Conservation (phyloP, 2,113 vertebrate species). For the Megaceryle maxima region DNA sequence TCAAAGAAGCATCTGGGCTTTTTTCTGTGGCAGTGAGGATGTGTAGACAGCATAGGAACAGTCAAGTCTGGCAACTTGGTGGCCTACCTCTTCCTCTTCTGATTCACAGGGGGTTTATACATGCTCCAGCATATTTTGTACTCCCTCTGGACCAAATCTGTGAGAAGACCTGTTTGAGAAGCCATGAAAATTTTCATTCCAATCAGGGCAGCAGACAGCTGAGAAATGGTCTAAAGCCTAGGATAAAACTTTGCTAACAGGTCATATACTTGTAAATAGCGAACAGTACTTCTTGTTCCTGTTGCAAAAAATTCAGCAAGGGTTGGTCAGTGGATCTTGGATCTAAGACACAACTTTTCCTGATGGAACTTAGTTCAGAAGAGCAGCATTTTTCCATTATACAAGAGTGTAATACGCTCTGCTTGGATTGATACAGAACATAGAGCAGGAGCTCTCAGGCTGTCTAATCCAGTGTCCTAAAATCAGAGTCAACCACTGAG, state of each 20-base stretch:
- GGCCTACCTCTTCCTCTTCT: neutral
- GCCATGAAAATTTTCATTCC: neutral
- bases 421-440: neutral
- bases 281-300: neutral
- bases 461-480: neutral
- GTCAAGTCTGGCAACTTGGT: neutral
- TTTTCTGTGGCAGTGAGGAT: neutral
- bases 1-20: constrained; percentile 39
- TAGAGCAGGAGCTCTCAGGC: neutral
- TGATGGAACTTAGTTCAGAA: neutral
- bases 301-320: neutral
- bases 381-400: neutral
- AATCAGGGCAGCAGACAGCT: neutral
- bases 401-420: neutral
- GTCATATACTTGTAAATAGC: neutral
- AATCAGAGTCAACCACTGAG: neutral
- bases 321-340: neutral
- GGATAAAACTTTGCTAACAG: neutral
- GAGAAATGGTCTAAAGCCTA: neutral
- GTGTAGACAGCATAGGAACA: neutral
- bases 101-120: neutral
- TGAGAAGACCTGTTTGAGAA: neutral
- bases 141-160: neutral
- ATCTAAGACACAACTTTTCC: neutral
- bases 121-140: neutral